These are phyloP conservation scores for Planococcus citri DNA, from an alignment of 1,140 invertebrate species.

Conservation along the genomic window DNA sequence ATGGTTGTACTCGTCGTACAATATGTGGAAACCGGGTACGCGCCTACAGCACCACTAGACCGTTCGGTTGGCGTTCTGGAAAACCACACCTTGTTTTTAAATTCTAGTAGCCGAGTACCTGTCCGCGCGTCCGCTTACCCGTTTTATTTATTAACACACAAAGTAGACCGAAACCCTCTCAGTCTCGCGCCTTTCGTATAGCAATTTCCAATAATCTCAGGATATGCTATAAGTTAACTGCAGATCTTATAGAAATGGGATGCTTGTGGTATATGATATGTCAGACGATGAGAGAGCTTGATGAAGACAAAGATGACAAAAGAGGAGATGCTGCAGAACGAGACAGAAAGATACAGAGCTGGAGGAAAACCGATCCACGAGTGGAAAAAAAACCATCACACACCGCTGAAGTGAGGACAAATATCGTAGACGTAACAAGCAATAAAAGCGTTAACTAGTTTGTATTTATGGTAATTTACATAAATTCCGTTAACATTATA, in stretches of 20 bases:
- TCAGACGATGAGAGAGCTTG: too few species aligned
- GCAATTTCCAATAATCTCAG: neutral
- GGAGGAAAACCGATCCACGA: too few species aligned
- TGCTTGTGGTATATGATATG: too few species aligned
- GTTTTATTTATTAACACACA: conserved; percentile 6
- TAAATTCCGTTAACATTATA: conserved; percentile 8
- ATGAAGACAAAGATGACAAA: neutral
- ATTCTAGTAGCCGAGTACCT: conserved; percentile 2
- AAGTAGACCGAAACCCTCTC: conserved; percentile 5
- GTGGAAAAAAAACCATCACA: neutral
- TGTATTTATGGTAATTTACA: conserved; percentile 3
- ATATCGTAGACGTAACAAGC: conserved; percentile 2
- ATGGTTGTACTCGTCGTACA: too few species aligned
- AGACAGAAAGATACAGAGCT: too few species aligned
- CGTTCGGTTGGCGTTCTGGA: neutral
- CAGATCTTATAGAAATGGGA: too few species aligned
- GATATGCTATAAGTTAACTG: too few species aligned
- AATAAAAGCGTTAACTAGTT: conserved; percentile 7
- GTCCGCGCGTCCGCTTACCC: neutral
- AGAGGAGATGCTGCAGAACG: too few species aligned
- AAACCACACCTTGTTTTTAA: neutral
- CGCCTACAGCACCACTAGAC: neutral
- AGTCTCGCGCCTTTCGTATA: too few species aligned
- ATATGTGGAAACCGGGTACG: neutral
- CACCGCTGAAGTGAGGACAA: too few species aligned